Conservation (phyloP, 2,113 vertebrate genomes). For the Ailurus styani region DNA sequence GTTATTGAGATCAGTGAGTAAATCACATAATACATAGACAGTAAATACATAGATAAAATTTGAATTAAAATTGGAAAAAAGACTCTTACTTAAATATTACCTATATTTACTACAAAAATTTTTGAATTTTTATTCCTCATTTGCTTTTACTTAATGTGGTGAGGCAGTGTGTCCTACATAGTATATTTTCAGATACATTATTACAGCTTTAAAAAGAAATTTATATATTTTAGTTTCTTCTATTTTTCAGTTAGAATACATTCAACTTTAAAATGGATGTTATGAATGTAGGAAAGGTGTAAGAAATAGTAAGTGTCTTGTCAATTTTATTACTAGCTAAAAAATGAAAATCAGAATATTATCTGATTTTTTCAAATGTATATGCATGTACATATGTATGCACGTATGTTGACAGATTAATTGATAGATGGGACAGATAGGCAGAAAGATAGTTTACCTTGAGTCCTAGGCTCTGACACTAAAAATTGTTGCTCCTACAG, state of each 20-base stretch:
- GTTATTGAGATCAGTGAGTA: background rate
- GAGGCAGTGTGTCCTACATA: background rate
- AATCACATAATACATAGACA: no score
- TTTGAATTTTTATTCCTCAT: background rate
- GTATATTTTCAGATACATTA: background rate
- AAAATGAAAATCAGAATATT: background rate
- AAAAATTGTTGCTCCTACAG: background rate
- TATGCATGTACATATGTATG: background rate
- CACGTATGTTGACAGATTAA: background rate
- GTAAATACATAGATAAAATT: background rate
- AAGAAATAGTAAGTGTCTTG: constrained; percentile 23
- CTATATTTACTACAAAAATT: background rate
- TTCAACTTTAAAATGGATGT: constrained; percentile 3
- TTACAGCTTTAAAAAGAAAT: background rate
- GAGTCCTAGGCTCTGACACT: background rate
- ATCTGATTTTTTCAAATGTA: background rate
- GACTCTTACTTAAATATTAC: background rate
- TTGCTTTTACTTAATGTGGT: background rate
- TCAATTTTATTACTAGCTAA: background rate
- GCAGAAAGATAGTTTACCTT: background rate
- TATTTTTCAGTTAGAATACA: background rate
- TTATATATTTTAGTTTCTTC: background rate
- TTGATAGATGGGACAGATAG: background rate
- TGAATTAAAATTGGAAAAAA: background rate
- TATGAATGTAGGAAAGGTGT: constrained; percentile 6